These are phyloP conservation scores for Plagodis pulveraria DNA, from an alignment of 2,888 invertebrate genomes.

Conservation along the genomic window DNA sequence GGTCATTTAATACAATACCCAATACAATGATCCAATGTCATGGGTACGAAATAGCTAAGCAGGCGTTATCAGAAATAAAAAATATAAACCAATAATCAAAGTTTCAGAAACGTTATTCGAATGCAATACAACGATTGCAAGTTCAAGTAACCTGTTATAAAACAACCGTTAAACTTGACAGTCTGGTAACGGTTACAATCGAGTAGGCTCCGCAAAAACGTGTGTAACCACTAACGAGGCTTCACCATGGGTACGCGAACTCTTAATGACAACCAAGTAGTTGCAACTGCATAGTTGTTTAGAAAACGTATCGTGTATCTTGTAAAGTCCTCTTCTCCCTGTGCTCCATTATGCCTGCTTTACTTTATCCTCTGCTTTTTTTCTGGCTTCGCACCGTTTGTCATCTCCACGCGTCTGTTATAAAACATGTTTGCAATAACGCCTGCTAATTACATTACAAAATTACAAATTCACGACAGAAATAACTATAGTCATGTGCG, in stretches of 20 bases:
- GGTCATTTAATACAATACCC: too few species aligned
- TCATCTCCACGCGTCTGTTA: too few species aligned
- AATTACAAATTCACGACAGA: too few species aligned
- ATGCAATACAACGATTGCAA: conserved; percentile 13
- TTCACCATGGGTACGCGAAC: not conserved
- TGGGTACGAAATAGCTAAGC: too few species aligned
- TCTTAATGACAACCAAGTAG: not conserved
- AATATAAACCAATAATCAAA: not conserved
- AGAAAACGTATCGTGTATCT: not conserved
- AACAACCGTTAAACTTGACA: conserved; percentile 28
- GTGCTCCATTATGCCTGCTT: too few species aligned
- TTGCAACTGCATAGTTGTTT: not conserved
- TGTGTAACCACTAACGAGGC: conserved; percentile 19
- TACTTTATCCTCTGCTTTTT: too few species aligned
- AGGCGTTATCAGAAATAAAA: not conserved
- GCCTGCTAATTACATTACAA: too few species aligned
- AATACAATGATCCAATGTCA: too few species aligned
- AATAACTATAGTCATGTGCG: too few species aligned
- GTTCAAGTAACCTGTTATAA: conserved; percentile 29
- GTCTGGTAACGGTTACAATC: conserved; percentile 26
- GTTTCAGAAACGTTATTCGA: conserved; percentile 8
- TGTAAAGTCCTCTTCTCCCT: too few species aligned
- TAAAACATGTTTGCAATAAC: too few species aligned
- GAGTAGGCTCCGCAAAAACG: conserved; percentile 28
- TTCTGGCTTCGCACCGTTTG: too few species aligned